Conservation (phyloP, 2,113 vertebrate species). For the Oryzias javanicus region DNA sequence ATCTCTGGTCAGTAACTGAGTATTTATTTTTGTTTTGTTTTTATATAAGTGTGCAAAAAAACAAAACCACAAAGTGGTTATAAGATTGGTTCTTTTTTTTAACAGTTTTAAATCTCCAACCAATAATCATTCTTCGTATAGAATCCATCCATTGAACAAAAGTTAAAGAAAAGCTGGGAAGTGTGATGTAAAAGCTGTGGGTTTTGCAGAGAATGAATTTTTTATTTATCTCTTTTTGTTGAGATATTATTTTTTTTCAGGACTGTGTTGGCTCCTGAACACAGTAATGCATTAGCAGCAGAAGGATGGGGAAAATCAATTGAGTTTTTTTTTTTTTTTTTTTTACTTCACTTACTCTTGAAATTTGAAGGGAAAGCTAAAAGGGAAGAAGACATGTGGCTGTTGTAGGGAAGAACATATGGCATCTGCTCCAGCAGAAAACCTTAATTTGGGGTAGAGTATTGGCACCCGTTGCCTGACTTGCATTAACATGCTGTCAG, state of each 20-base stretch:
- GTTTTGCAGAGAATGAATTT: conserved; percentile 3
- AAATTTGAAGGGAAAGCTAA: conserved; percentile 39
- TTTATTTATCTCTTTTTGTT: conserved; percentile 30
- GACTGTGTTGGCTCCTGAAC: conserved; percentile 46
- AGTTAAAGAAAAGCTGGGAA: conserved; percentile 1
- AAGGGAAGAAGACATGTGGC: conserved; percentile 50
- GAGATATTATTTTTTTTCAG: conserved; percentile 19
- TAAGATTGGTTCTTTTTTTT: no score
- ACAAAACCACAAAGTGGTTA: no score
- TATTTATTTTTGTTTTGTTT: no score
- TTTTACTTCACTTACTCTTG: conserved; percentile 31
- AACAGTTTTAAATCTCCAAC: background rate
- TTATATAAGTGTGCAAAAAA: no score
- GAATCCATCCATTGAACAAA: conserved; percentile 21
- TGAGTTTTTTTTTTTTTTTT: conserved; percentile 12
- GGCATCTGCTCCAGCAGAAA: conserved; percentile 61
- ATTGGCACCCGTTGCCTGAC: conserved; percentile 51
- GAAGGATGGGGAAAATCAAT: conserved; percentile 32
- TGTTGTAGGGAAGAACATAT: conserved; percentile 54
- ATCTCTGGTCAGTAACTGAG: no score
- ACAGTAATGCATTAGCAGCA: conserved; percentile 34
- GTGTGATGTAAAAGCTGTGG: conserved; percentile 7
- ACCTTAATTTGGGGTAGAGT: conserved; percentile 46
- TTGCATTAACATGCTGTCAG: conserved; percentile 61
- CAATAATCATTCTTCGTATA: conserved; percentile 26